Evolutionary conservation across 2,888 invertebrate genomes (phyloP).

Genomic region (Eledona agricola): DNA sequence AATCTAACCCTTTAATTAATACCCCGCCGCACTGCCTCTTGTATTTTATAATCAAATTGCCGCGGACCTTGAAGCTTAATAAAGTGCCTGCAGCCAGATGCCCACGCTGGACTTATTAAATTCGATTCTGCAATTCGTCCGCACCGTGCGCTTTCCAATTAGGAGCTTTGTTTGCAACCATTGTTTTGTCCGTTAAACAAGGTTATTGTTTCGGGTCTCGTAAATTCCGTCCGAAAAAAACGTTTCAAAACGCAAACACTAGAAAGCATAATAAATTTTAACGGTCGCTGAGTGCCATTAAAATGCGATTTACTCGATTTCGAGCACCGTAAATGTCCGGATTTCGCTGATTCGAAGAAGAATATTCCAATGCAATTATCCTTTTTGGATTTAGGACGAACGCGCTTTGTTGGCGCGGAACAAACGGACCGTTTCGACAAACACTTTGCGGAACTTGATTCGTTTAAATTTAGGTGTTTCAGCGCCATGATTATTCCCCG

Average conservation of each 20-base stretch:
- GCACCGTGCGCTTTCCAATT: too few species aligned
- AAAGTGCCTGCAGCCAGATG: too few species aligned
- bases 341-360: too few species aligned
- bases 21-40: not conserved
- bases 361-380: too few species aligned
- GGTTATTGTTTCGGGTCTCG: conserved; percentile 19
- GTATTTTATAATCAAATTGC: conserved; percentile 11
- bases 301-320: conserved; percentile 15
- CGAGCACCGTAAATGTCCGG: too few species aligned
- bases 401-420: conserved; percentile 30
- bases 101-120: too few species aligned
- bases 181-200: conserved; percentile 25
- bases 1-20: conserved; percentile 26
- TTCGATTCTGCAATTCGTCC: too few species aligned
- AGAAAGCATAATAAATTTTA: conserved; percentile 31
- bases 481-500: conserved; percentile 21
- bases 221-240: conserved; percentile 16
- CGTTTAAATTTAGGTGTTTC: conserved; percentile 26
- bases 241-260: conserved; percentile 18
- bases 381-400: conserved; percentile 22
- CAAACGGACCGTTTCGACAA: conserved; percentile 29
- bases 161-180: conserved; percentile 1
- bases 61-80: too few species aligned
- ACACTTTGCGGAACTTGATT: conserved; percentile 30
- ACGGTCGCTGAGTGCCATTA: conserved; percentile 24